A percentile compares a stretch with the other conserved stretches of the same genome.
Conservation (phyloP, 2,113 vertebrate species). For the Gracilinanus agilis region DNA sequence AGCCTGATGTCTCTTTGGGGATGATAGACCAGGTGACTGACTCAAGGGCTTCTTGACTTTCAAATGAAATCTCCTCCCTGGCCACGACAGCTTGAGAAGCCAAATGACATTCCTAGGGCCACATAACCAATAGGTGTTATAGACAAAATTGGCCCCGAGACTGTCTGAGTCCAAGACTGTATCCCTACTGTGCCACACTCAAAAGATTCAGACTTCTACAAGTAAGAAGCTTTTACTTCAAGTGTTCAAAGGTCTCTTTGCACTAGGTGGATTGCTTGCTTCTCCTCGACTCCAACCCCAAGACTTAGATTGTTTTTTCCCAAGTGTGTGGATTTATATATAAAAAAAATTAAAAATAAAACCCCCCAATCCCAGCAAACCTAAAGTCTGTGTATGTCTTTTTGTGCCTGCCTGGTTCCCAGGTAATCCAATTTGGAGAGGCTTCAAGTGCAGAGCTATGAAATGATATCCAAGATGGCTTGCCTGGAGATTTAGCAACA, state of each 20-base stretch:
- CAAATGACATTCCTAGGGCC: neutral
- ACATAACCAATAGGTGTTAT: neutral
- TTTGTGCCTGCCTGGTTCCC: neutral
- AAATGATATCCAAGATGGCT: neutral
- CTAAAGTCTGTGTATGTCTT: neutral
- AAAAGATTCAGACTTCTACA: neutral
- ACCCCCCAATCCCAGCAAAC: neutral
- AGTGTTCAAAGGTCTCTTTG: neutral
- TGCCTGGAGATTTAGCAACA: neutral
- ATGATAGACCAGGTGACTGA: fast-evolving
- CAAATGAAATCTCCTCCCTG: neutral
- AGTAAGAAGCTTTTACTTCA: neutral
- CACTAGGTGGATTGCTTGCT: neutral
- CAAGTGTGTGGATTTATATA: neutral
- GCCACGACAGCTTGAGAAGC: neutral
- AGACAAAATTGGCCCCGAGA: neutral
- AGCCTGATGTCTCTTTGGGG: too few species aligned
- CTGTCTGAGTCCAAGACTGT: neutral
- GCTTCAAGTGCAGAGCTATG: neutral
- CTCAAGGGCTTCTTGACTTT: neutral
- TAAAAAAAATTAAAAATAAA: neutral
- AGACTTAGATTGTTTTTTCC: neutral
- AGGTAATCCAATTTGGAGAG: neutral
- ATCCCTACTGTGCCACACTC: neutral
- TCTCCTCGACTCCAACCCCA: neutral